Percentiles rank a stretch among this genome's conserved stretches.
phyloP scores from a whole-genome alignment of 2,888 invertebrate genomes.

The Boloria selene region DNA sequence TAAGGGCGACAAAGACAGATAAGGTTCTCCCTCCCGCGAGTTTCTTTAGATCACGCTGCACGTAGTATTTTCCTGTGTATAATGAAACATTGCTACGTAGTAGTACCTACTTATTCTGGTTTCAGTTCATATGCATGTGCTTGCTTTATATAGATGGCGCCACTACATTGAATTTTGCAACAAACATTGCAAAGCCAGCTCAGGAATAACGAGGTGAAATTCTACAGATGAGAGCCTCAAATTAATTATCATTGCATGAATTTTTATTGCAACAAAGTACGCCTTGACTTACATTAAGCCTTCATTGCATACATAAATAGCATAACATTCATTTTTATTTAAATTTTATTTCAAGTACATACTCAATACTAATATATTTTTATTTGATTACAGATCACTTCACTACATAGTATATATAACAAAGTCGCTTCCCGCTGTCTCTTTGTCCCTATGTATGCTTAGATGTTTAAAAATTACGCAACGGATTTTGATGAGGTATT shows the following conservation, averaged over 20 bases:
- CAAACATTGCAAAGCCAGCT: conserved; percentile 22
- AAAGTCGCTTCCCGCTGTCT: no score
- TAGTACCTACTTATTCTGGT: conserved; percentile 23
- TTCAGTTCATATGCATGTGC: conserved; percentile 11
- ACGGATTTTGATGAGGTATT: no score
- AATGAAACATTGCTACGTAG: conserved; percentile 35
- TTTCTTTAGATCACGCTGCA: conserved; percentile 40
- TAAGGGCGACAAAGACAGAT: conserved; percentile 48
- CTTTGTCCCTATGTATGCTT: no score
- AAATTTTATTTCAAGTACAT: not conserved
- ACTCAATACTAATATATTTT: no score
- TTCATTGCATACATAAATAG: conserved; percentile 20
- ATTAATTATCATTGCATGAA: conserved; percentile 33
- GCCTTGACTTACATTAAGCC: conserved; percentile 26
- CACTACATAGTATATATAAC: no score
- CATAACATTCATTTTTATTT: conserved; percentile 9
- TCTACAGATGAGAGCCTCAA: conserved; percentile 29
- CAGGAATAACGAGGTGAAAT: conserved; percentile 30
- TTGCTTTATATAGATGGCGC: conserved; percentile 28
- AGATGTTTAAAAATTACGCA: no score
- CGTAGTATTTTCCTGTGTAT: conserved; percentile 41
- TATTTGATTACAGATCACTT: no score
- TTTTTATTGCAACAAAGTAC: conserved; percentile 32
- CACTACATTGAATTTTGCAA: conserved; percentile 27
- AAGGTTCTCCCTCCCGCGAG: conserved; percentile 35